Percentiles rank a stretch among this genome's conserved stretches.
Evolutionary conservation across 2,797 vertebrate genomes (phyloP).

Genomic region (Spheniscus humboldti): DNA sequence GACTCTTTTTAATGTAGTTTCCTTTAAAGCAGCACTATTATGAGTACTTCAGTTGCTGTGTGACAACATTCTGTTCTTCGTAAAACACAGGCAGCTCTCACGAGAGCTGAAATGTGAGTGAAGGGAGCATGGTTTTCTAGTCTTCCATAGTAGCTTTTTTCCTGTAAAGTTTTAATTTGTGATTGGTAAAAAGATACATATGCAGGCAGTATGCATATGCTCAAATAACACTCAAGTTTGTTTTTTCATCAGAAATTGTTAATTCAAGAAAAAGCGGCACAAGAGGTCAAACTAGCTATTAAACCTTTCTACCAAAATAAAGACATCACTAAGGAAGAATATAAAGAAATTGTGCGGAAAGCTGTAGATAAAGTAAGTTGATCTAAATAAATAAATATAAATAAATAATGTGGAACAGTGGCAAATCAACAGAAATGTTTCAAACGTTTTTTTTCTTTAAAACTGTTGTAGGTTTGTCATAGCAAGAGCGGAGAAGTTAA

Average conservation of each 20-base stretch:
- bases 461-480: constrained; percentile 85
- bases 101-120: not conserved
- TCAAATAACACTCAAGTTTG: not conserved
- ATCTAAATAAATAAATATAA: not conserved
- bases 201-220: too few relatives aligned
- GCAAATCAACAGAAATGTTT: not conserved
- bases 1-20: not conserved
- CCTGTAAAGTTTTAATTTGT: not conserved
- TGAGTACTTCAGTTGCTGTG: not conserved
- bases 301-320: constrained; percentile 98
- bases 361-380: constrained; percentile 93
- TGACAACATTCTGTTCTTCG: not conserved
- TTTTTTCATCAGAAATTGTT: constrained; percentile 82
- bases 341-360: constrained; percentile 98
- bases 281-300: constrained; percentile 93
- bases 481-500: constrained; percentile 98
- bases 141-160: not conserved
- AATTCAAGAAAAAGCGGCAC: constrained; percentile 92
- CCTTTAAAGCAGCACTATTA: not conserved
- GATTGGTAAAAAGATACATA: not conserved
- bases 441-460: not conserved
- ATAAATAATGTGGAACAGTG: not conserved
- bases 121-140: not conserved
- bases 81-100: not conserved
- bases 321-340: constrained; percentile 97